Conservation (phyloP, 2,888 invertebrate genomes). For the Tetragnatha montana region DNA sequence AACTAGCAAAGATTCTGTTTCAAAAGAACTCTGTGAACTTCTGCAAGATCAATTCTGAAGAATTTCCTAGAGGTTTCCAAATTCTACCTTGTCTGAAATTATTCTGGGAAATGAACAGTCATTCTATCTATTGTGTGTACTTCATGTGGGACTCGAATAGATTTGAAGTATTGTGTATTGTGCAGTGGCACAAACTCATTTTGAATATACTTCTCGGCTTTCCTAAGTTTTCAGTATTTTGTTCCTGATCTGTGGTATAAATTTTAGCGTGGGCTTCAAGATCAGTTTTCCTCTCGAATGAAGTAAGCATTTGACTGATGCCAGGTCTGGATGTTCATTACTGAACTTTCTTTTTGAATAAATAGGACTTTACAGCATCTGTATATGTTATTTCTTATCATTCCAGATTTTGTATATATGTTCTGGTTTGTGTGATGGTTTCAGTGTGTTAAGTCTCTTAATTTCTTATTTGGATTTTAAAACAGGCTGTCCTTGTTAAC, state of each 20-base stretch:
- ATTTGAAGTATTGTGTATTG: conserved; percentile 53
- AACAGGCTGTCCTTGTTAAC: background rate
- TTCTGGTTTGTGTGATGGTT: background rate
- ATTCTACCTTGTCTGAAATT: conserved; percentile 26
- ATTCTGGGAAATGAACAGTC: conserved; percentile 53
- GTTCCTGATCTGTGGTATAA: conserved; percentile 67
- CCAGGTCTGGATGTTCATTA: conserved; percentile 36
- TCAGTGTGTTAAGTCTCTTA: conserved; percentile 1
- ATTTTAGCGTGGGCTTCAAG: conserved; percentile 58
- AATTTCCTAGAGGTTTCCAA: conserved; percentile 20
- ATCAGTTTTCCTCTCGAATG: conserved; percentile 47
- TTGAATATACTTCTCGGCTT: conserved; percentile 48
- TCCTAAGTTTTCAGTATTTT: conserved; percentile 60
- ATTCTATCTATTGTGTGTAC: conserved; percentile 58
- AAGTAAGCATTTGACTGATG: conserved; percentile 64
- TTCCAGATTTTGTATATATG: conserved; percentile 44
- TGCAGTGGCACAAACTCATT: conserved; percentile 52
- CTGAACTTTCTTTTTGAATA: conserved; percentile 36
- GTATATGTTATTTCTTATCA: conserved; percentile 43
- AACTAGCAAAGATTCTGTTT: conserved; percentile 96
- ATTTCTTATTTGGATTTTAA: background rate
- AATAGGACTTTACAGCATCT: conserved; percentile 31
- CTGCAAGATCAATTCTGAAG: conserved; percentile 94
- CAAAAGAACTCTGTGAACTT: conserved; percentile 93
- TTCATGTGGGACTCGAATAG: conserved; percentile 50